Evolutionary conservation across 1,140 invertebrate species (phyloP), one percentile per base, ranked within the genome.

Genomic region (Helicoverpa armigera): DNA sequence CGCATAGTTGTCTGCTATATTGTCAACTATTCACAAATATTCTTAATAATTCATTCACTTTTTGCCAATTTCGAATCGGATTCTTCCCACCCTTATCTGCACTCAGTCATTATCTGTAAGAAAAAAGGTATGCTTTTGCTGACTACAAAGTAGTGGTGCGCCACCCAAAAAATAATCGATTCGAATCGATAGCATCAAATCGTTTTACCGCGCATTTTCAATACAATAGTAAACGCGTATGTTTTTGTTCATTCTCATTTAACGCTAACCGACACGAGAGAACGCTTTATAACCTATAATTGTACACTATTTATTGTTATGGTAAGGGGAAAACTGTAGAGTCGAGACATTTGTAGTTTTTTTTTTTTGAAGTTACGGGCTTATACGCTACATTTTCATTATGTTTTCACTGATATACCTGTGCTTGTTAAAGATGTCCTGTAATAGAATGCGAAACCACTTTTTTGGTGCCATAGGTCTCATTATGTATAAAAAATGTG

Each of bases 231-330:
- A 29, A 76, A 56, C 63, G 72, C 72, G 65, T 54, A 14, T 65
- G 80, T 90, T 91, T 89, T 90, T 91, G 83, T 88, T 65, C 72
- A 72, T 77, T 70, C 82, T 76, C 87, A 90, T 89, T 90, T 89
- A 91, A 87, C 87, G 86, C 85, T 88, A 87, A 87, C 88, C 74
- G 86, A 83, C 88, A 85, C 82, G 35, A 82, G 79, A 81, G 84
- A 87, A 86, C 90, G 83, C 84, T 91, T 92, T 92, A 92, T 91
- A 89, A 88, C 90, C 86, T 91, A 83, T 93, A 93, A 92, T 93
- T 93, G 90, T 90, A 83, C 83, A 80, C 84, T 92, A 91, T 92
- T 92, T 92, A 91, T 91, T 89, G 86, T 86, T 65, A 43, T 81
- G 13, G 87, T 23, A 88, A 84, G 85, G 76, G 9, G 50, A 72